These are phyloP conservation scores for Aricia agestis DNA, from an alignment of 1,140 invertebrate genomes.

Conservation along the genomic window DNA sequence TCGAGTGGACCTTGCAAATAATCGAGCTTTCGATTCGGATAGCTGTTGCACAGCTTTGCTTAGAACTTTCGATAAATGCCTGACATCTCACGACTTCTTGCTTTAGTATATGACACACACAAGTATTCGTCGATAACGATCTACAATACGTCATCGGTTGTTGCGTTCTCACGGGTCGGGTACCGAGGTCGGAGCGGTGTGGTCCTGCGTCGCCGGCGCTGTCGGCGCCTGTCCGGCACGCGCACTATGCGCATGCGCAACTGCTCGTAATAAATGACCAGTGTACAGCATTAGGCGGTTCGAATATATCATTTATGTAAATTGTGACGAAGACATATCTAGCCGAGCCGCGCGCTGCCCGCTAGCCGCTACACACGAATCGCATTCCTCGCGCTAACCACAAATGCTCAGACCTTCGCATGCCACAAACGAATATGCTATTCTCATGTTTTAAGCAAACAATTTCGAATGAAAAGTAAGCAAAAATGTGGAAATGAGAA, in stretches of 20 bases:
- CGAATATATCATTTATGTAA: constrained; percentile 76
- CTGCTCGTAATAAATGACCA: constrained; percentile 68
- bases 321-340: constrained; percentile 76
- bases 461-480: no score
- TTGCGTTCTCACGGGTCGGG: not conserved
- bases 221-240: constrained; percentile 63
- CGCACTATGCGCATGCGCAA: constrained; percentile 60
- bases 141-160: not conserved
- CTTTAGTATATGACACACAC: constrained; percentile 2
- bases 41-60: not conserved
- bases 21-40: not conserved
- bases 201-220: constrained; percentile 53
- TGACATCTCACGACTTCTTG: no score
- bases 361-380: constrained; percentile 57
- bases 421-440: not conserved
- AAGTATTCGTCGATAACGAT: constrained; percentile 30
- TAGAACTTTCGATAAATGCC: no score
- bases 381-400: constrained; percentile 58
- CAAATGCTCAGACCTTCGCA: constrained; percentile 44
- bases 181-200: constrained; percentile 43
- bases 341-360: constrained; percentile 51
- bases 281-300: constrained; percentile 67
- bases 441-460: not conserved
- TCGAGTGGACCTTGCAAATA: constrained; percentile 11
- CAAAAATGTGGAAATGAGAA: no score